phyloP scores from a whole-genome alignment of 2,797 vertebrate species.

The Tokudaia tokunoshimensis region DNA sequence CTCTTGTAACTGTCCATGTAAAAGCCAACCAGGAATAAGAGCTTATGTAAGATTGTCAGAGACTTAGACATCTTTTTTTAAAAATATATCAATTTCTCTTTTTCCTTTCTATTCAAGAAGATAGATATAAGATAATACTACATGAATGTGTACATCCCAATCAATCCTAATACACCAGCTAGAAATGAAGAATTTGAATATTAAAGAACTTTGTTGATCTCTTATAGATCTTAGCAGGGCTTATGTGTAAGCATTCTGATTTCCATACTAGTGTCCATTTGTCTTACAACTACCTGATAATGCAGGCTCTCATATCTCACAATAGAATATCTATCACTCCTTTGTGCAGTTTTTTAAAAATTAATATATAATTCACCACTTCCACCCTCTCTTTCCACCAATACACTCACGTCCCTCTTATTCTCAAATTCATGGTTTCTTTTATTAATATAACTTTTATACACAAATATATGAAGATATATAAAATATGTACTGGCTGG shows the following conservation, averaged over 20 bases:
- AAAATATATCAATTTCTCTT: conserved; percentile 22
- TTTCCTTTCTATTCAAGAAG: neutral
- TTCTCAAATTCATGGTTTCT: neutral
- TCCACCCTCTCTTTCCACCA: neutral
- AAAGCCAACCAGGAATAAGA: neutral
- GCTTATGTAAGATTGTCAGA: neutral
- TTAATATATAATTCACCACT: neutral
- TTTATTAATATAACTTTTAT: neutral
- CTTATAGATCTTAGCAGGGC: neutral
- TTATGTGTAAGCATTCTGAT: neutral
- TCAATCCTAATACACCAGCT: neutral
- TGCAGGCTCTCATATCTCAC: conserved; percentile 24
- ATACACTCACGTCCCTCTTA: neutral
- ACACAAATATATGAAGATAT: neutral
- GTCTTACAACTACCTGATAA: neutral
- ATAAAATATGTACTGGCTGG: neutral
- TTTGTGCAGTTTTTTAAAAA: neutral
- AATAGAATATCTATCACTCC: neutral
- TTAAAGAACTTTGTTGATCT: neutral
- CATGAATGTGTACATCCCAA: neutral
- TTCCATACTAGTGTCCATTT: neutral
- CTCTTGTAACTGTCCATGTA: neutral
- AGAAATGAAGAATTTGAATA: conserved; percentile 39
- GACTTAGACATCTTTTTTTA: neutral
- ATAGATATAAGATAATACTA: neutral